Conservation (phyloP, 2,113 vertebrate genomes). For the Phocoena phocoena region DNA sequence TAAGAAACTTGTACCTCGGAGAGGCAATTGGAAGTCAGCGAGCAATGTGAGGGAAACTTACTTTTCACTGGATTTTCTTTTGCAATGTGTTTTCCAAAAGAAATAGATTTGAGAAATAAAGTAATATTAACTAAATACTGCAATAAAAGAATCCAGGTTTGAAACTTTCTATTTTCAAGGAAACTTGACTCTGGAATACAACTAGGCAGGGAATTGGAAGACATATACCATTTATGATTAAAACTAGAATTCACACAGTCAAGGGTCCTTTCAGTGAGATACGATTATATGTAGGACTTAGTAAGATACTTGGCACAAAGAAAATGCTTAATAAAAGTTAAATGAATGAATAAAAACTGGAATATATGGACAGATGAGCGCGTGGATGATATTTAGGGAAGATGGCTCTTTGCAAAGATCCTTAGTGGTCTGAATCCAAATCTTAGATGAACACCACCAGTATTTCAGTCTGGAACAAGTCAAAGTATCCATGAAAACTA, state of each 20-base stretch:
- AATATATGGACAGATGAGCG: accelerated
- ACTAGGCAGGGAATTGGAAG: neutral
- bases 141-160: neutral
- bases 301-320: too few relatives aligned
- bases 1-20: neutral
- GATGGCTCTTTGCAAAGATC: neutral
- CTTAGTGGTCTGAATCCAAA: conserved; percentile 64
- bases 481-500: neutral
- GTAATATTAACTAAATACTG: neutral
- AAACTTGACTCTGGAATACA: neutral
- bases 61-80: neutral
- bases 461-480: neutral
- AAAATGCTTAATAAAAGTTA: neutral
- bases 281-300: neutral
- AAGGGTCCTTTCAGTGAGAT: neutral
- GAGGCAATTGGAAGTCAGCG: neutral
- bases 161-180: neutral
- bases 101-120: neutral
- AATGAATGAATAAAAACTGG: neutral
- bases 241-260: neutral
- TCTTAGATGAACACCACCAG: neutral
- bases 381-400: neutral
- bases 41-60: neutral
- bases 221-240: neutral
- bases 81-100: neutral